Percentiles rank a stretch among this genome's conserved stretches.
Conservation (phyloP, 2,888 invertebrate genomes). For the Muschampia plurimacula region DNA sequence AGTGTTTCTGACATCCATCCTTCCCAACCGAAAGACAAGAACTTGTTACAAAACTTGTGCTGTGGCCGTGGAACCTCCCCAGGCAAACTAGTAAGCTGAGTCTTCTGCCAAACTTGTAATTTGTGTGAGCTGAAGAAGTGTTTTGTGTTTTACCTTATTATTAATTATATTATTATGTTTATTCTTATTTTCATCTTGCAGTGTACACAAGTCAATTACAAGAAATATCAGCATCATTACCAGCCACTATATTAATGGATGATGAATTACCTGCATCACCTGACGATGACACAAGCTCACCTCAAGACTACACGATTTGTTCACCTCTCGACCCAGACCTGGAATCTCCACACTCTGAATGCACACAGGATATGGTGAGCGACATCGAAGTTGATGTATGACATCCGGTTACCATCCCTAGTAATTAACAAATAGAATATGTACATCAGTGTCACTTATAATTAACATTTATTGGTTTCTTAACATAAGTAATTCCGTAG, state of each 20-base stretch:
- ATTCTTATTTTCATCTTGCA: conserved; percentile 52
- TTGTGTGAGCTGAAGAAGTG: too few species aligned
- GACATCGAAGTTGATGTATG: conserved; percentile 81
- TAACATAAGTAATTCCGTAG: too few species aligned
- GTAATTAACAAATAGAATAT: conserved; percentile 56
- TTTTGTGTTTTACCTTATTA: too few species aligned
- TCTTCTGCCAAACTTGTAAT: too few species aligned
- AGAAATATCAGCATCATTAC: conserved; percentile 78
- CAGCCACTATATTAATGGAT: conserved; percentile 84
- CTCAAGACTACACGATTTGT: conserved; percentile 62
- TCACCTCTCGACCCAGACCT: conserved; percentile 57
- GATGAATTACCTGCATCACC: conserved; percentile 58
- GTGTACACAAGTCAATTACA: conserved; percentile 78
- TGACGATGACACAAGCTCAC: conserved; percentile 72
- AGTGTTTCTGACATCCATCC: too few species aligned
- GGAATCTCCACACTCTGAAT: conserved; percentile 64
- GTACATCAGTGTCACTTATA: not conserved
- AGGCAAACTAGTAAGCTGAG: too few species aligned
- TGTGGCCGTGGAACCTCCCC: too few species aligned
- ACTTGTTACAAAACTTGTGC: too few species aligned
- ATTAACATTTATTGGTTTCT: not conserved
- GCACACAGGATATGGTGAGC: conserved; percentile 65
- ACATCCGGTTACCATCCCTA: conserved; percentile 65
- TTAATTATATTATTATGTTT: not conserved
- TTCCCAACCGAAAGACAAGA: too few species aligned